Base-by-base conservation (phyloP, 2,113 vertebrate genomes). In the Cochlearius cochlearius region DNA sequence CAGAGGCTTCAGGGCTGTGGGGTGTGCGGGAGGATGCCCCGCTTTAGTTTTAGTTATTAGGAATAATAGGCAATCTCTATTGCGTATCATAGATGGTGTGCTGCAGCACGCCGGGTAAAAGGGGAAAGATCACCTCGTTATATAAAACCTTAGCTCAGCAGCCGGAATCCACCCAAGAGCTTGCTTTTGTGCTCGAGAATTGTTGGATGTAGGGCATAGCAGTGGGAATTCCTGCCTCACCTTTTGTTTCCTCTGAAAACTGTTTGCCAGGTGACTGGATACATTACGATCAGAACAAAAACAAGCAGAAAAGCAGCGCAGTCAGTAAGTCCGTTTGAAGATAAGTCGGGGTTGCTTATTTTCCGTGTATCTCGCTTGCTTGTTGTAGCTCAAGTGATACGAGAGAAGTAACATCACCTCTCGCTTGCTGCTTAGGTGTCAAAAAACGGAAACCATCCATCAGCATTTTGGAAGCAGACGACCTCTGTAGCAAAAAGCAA, bases 391-490 rank as follows among this genome's bases (percentile, higher is more conserved):
- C 15, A 2, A 7, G 60, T 2, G 50, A 5, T 38, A 7, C 1
- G 10, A 5, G 25, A 36, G 47, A 11, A 6, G 26, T 23, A 60
- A 12, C 53, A 4, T 55, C 60, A 3, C 29, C 90, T 79, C 50
- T 30, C 16, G 3, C 22, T 45, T 53, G 41, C 66, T 79, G 6
- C 64, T 58, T 80, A 98, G 98, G 89, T 32, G 88, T 76, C 58
- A 96, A 95, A 32, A 97, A 68, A 34, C 23, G 97, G 55, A 98
- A 97, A 55, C 39, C 98, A 86, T 71, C 90, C 92, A 96, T 77
- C 94, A 98, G 91, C 77, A 90, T 94, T 22, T 97, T 95, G 29
- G 98, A 98, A 11, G 98, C 98, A 3, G 98, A 98, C 4, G 98
- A 97, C 21, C 62, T 60, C 3, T 16, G 15, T 60, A 94, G 52